Evolutionary conservation across 1,140 invertebrate species (phyloP), one percentile per base, ranked within the genome.

Genomic region (Pygmarrhopalites habei): DNA sequence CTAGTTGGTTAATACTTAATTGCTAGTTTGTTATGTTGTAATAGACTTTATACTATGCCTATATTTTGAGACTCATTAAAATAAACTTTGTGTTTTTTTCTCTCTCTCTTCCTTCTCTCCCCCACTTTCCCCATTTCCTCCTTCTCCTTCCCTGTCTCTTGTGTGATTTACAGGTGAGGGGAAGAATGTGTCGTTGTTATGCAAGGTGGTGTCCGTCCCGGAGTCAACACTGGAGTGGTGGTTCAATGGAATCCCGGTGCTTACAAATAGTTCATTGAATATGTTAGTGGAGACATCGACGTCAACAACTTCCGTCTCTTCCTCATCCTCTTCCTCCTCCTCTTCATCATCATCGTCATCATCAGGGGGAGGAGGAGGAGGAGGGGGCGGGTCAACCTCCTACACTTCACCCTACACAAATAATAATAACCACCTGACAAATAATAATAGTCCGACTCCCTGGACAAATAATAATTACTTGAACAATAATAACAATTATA

Each of bases 221-320:
- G 85, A 86, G 72, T 86, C 88, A 0, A 84, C 82, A 70, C 82
- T 90, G 15, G 82, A 83, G 0, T 92, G 89, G 89, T 82, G 82
- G 72, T 89, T 88, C 74, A 86, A 88, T 71, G 87, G 86, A 1
- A 60, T 68, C 26, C 64, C 59, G 29, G 53, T 70, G 14, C 30
- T 56, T 25, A 58, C 51, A 2, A 71, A 71, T 44, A 59, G 41
- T 35, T 71, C 66, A 2, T 23, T 71, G n/a, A 71, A 68, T 29
- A 68, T 68, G 44, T 25, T 68, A 23, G 73, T 72, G 14, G 77
- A 78, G 35, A 72, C 73, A 35, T 76, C 73, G 28, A 75, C 70
- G 55, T 72, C 69, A 1, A 65, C 76, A 10, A 21, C 43, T 21
- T 26, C 28, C n/a, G 23, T 32, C n/a, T 7, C 46, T 2, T 26